Conservation (phyloP, 2,888 invertebrate genomes). For the Phortica okadai region DNA sequence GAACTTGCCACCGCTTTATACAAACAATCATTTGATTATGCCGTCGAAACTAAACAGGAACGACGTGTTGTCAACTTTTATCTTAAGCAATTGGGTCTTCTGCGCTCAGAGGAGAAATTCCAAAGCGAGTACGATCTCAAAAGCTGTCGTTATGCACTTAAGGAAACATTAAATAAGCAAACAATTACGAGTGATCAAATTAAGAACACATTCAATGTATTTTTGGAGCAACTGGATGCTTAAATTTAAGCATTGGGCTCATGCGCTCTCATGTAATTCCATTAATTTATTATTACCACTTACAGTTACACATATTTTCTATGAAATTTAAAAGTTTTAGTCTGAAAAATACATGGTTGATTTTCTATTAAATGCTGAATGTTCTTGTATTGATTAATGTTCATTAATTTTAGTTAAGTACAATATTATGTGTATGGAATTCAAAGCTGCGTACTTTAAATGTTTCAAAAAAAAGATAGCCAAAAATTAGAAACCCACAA, state of each 20-base stretch:
- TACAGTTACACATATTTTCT: too few species aligned
- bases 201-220: conserved; percentile 70
- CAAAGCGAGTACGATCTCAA: conserved; percentile 69
- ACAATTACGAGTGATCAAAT: conserved; percentile 69
- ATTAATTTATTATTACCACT: background rate
- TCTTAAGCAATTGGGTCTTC: conserved; percentile 72
- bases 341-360: too few species aligned
- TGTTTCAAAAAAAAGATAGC: too few species aligned
- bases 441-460: too few species aligned
- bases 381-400: too few species aligned
- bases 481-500: background rate
- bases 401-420: too few species aligned
- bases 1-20: conserved; percentile 69
- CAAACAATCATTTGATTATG: conserved; percentile 73
- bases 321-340: too few species aligned
- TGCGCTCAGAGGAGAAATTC: conserved; percentile 74
- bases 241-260: conserved; percentile 39
- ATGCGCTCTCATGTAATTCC: background rate
- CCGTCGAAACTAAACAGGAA: conserved; percentile 71
- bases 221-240: conserved; percentile 66
- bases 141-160: conserved; percentile 73
- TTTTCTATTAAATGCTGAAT: too few species aligned
- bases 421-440: too few species aligned
- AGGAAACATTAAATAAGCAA: conserved; percentile 65
- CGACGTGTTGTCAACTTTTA: conserved; percentile 73